Evolutionary conservation across 2,797 vertebrate species (phyloP).

Genomic region (Coilia nasus): DNA sequence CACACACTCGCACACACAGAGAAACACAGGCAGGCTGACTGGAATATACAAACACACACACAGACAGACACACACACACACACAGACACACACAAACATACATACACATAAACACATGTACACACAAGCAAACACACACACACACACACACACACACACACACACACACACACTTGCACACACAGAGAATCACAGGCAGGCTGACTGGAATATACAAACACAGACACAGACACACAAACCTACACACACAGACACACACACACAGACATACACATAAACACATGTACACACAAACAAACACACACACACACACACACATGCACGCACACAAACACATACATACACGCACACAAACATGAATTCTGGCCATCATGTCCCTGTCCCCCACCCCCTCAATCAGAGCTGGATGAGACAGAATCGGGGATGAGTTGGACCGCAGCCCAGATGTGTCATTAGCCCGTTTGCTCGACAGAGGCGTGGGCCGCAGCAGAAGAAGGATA

Average conservation of each 20-base stretch:
- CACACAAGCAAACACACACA: slow-evolving; percentile 19
- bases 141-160: no score
- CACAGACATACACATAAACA: neutral
- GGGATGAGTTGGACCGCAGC: slow-evolving; percentile 12
- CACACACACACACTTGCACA: no score
- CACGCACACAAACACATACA: no score
- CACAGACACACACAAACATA: neutral
- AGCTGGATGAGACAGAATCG: neutral
- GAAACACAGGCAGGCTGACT: neutral
- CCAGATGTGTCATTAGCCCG: slow-evolving; percentile 38
- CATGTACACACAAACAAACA: slow-evolving; percentile 26
- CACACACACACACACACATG: slow-evolving; percentile 42
- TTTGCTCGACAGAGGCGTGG: neutral
- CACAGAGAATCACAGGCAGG: neutral
- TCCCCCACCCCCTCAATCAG: neutral
- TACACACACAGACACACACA: neutral
- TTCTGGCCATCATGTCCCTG: no score
- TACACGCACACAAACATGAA: no score
- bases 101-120: neutral
- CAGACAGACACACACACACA: no score
- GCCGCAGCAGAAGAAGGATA: no score
- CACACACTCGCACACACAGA: no score
- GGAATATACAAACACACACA: neutral
- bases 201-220: slow-evolving; percentile 16
- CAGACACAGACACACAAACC: slow-evolving; percentile 28